Conservation (phyloP, 2,113 vertebrate genomes). For the Mesocricetus auratus region DNA sequence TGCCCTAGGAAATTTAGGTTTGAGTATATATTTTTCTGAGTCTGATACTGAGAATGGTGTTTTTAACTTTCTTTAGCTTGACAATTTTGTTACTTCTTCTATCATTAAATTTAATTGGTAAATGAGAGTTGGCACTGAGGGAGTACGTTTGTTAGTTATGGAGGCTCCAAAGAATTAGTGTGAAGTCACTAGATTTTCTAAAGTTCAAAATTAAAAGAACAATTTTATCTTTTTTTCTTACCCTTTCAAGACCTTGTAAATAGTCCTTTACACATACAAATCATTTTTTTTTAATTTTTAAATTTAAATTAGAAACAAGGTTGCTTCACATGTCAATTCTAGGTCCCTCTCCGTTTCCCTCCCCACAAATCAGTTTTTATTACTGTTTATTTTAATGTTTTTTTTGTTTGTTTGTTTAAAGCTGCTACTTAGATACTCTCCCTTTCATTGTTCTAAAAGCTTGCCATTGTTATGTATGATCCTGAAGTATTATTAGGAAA, state of each 20-base stretch:
- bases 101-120: neutral
- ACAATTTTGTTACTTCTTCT: neutral
- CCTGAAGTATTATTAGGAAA: neutral
- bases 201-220: neutral
- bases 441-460: neutral
- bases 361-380: neutral
- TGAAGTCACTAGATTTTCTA: constrained; percentile 22
- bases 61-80: constrained; percentile 38
- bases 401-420: neutral
- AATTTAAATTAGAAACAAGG: no score
- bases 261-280: neutral
- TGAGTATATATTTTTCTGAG: neutral
- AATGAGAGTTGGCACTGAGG: neutral
- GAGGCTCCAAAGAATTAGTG: neutral
- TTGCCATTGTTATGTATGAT: neutral
- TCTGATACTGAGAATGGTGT: neutral
- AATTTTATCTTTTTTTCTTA: neutral
- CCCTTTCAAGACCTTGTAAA: constrained; percentile 37
- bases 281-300: neutral
- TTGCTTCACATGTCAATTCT: no score
- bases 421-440: neutral
- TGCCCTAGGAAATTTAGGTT: neutral
- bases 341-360: no score
- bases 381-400: neutral
- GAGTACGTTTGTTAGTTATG: constrained; percentile 17